Percentiles rank a stretch among this genome's conserved stretches.
These are phyloP conservation scores for Corythoichthys haematopterus DNA, from an alignment of 2,113 vertebrate species.

Conservation along the genomic window DNA sequence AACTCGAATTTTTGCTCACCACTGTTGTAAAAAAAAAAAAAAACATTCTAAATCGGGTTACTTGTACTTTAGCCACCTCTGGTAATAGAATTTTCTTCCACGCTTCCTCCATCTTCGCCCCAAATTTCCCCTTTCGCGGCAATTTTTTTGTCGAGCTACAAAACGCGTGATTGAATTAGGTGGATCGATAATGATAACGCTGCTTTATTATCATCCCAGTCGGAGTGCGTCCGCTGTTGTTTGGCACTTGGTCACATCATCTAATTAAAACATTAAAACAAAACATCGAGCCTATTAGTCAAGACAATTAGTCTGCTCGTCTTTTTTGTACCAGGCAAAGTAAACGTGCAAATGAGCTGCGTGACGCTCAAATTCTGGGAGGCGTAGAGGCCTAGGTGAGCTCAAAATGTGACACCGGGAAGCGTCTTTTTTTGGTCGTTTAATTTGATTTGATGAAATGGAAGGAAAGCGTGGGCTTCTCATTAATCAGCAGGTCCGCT, in stretches of 20 bases:
- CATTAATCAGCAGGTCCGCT: not conserved
- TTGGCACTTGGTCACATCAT: not conserved
- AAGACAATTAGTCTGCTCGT: not conserved
- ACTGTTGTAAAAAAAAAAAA: too few species aligned
- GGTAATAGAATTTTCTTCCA: not conserved
- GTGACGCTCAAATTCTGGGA: not conserved
- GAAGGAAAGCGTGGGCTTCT: not conserved
- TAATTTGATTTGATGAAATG: not conserved
- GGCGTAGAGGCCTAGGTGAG: not conserved
- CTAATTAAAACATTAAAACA: slow-evolving; percentile 1
- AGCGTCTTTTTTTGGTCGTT: not conserved
- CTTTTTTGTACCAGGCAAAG: not conserved
- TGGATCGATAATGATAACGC: slow-evolving; percentile 3
- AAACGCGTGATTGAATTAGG: not conserved
- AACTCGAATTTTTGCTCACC: too few species aligned
- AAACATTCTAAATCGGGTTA: too few species aligned
- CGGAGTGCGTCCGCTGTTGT: not conserved
- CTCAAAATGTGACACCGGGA: not conserved
- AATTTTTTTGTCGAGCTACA: not conserved
- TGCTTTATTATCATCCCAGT: not conserved
- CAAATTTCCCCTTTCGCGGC: not conserved
- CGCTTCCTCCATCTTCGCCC: not conserved
- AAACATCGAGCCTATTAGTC: slow-evolving; percentile 1
- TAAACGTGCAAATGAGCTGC: not conserved
- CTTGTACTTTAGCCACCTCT: not conserved